phyloP scores from a whole-genome alignment of 2,888 invertebrate genomes.

The Plebejus melissa region DNA sequence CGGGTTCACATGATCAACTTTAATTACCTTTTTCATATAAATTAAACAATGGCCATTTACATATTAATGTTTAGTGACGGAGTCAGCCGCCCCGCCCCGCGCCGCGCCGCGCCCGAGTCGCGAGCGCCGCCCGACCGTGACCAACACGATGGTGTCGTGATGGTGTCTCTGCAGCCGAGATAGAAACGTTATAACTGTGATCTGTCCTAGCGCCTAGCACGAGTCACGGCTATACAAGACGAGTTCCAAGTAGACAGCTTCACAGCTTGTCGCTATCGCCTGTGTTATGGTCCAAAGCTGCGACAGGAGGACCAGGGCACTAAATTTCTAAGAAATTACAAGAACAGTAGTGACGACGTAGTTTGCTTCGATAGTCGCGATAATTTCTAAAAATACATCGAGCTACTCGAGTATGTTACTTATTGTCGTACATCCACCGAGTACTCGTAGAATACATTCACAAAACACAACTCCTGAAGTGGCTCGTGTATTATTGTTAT shows the following conservation, averaged over 20 bases:
- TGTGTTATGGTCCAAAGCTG: not conserved
- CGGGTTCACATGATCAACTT: not conserved
- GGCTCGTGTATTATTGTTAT: not conserved
- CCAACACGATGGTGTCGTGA: not conserved
- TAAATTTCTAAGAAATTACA: not conserved
- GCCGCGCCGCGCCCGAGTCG: not conserved
- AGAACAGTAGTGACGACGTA: not conserved
- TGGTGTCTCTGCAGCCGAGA: not conserved
- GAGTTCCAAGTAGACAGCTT: not conserved
- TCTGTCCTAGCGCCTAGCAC: not conserved
- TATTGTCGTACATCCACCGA: not conserved
- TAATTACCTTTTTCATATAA: slow-evolving; percentile 6
- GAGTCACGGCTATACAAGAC: not conserved
- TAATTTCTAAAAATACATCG: not conserved
- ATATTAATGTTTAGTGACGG: not conserved
- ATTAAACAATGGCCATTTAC: not conserved
- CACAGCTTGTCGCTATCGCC: not conserved
- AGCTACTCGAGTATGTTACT: not conserved
- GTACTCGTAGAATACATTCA: not conserved
- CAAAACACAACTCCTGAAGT: too few relatives aligned
- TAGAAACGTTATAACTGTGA: not conserved
- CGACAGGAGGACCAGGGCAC: not conserved
- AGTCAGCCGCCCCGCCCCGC: not conserved
- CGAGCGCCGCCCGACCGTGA: not conserved
- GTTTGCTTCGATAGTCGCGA: not conserved